Evolutionary conservation across 2,797 vertebrate genomes (phyloP).

Genomic region (Cossypha heuglini): DNA sequence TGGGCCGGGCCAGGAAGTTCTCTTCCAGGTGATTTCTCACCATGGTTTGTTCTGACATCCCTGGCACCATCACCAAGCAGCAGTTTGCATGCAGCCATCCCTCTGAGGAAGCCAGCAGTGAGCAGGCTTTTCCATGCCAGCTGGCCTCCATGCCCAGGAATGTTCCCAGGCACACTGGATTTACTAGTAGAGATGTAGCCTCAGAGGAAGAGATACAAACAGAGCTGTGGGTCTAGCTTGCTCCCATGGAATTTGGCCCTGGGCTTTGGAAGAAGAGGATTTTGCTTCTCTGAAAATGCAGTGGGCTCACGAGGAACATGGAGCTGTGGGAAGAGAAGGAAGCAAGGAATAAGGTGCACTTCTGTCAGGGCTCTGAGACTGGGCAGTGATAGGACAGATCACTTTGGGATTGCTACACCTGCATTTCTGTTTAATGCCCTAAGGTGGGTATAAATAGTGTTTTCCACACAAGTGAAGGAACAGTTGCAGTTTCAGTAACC

Average conservation of each 20-base stretch:
- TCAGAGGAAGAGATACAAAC: constrained; percentile 8
- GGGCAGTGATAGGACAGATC: background rate
- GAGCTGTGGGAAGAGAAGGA: background rate
- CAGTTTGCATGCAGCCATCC: background rate
- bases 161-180: constrained; percentile 30
- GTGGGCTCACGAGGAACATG: background rate
- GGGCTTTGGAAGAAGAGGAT: background rate
- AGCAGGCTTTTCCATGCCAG: constrained; percentile 25
- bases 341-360: fast-evolving
- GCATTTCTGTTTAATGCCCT: background rate
- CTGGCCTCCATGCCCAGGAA: constrained; percentile 14
- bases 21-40: background rate
- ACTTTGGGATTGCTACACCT: background rate
- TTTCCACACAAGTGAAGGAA: background rate
- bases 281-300: background rate
- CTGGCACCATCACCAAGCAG: background rate
- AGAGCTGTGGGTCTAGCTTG: background rate
- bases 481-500: background rate
- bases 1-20: background rate
- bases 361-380: background rate
- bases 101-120: background rate
- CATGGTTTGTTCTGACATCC: background rate
- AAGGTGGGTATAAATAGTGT: background rate
- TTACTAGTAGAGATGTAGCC: background rate
- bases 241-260: constrained; percentile 19